These are phyloP conservation scores for Lordiphosa andalusiaca DNA, from an alignment of 2,888 invertebrate species.

Conservation along the genomic window DNA sequence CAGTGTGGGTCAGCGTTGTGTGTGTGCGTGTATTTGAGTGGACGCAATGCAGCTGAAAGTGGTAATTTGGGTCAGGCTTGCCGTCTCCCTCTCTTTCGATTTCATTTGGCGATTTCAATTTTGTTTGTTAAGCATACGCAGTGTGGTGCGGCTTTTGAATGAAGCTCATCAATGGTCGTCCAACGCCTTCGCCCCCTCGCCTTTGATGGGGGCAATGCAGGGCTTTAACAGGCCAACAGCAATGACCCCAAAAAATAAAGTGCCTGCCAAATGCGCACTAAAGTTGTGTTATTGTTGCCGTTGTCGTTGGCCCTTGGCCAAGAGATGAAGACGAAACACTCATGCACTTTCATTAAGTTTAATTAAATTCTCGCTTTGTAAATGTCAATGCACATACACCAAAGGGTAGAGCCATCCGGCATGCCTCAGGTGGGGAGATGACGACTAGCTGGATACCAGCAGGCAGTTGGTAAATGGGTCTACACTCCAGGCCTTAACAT, in stretches of 20 bases:
- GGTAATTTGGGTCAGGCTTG: slow-evolving; percentile 56
- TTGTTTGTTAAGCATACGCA: slow-evolving; percentile 69
- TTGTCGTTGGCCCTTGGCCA: slow-evolving; percentile 43
- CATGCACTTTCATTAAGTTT: slow-evolving; percentile 72
- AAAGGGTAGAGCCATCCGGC: slow-evolving; percentile 40
- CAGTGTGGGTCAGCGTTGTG: slow-evolving; percentile 48
- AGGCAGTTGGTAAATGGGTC: too few species aligned
- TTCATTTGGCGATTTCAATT: slow-evolving; percentile 36
- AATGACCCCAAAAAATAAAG: slow-evolving; percentile 36
- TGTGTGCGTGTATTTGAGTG: neutral
- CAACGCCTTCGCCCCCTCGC: neutral
- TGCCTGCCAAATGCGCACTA: slow-evolving; percentile 42
- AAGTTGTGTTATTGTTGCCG: slow-evolving; percentile 25
- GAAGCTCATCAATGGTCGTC: slow-evolving; percentile 26
- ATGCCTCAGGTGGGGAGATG: too few species aligned
- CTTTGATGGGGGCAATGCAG: slow-evolving; percentile 9
- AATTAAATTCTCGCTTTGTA: slow-evolving; percentile 73
- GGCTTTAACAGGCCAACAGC: slow-evolving; percentile 52
- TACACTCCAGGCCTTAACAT: too few species aligned
- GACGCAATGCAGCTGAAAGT: slow-evolving; percentile 43
- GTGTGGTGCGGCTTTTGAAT: slow-evolving; percentile 37
- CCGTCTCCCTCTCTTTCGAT: slow-evolving; percentile 22
- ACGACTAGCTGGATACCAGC: too few species aligned
- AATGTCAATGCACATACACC: slow-evolving; percentile 62
- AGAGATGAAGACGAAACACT: slow-evolving; percentile 33